Evolutionary conservation across 2,888 invertebrate species (phyloP), one percentile per base, ranked within the genome.

Genomic region (Cremastobaeus sp.): DNA sequence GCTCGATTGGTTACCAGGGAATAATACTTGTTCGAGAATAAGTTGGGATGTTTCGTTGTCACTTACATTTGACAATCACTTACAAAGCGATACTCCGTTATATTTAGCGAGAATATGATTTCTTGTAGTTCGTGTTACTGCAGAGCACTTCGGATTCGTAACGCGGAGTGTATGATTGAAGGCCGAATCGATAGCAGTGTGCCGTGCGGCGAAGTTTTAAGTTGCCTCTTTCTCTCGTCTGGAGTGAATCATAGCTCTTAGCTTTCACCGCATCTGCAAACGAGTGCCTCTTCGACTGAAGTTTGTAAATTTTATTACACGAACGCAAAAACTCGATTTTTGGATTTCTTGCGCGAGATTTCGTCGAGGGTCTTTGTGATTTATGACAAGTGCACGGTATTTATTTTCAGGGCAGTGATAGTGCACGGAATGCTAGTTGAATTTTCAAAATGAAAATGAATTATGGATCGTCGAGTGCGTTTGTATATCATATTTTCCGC

Each of bases 231-330:
- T 70, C 70, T 54, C 65, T 74, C 70, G 52, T 70, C 74, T 62
- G 48, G 59, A 65, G 65, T 74, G 74, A 74, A 74, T 74, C 74
- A 74, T 70, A 62, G 57, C 74, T 70, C 70, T 70, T 68, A 69
- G 69, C 74, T 74, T 64, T 74, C 69, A 74, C 39, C 66, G 74
- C 64, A 70, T 70, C 74, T 74, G 74, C 60, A 45, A 74, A 65
- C 74, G 74, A 70, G 74, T 64, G 55, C 59, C 74, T 74, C 74
- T 69, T 69, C 55, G 32, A 64, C 35, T 45, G 59, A 41, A 60
- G 65, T 75, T 75, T 71, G 62, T 75, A 71, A 71, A 75, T 75
- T 75, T 66, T 75, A 75, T 75, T 75, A 70, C 66, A 32, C 60
- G 45, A 64, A 62, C 34, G 71, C 75, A 75, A 75, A 75, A 71